Conservation (phyloP, 2,797 vertebrate species). For the Steatocranus sp. region DNA sequence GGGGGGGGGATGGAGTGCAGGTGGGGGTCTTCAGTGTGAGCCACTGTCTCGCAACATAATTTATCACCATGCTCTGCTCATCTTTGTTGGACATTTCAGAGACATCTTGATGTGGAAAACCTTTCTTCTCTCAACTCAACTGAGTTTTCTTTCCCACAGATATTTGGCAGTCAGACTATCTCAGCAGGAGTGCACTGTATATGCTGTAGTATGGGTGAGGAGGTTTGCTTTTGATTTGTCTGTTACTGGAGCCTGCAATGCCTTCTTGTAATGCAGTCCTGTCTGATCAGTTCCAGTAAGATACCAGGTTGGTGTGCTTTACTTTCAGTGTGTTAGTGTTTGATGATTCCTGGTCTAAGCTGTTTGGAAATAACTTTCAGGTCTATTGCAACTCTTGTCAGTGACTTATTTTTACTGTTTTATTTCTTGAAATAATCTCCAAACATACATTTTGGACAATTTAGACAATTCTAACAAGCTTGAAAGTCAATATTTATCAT, state of each 20-base stretch:
- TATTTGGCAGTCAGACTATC: background rate
- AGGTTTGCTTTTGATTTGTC: background rate
- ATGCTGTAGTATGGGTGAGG: background rate
- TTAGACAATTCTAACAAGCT: background rate
- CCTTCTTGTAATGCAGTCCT: background rate
- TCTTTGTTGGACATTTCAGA: background rate
- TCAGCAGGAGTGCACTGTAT: background rate
- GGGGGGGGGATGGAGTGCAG: background rate
- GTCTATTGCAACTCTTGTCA: background rate
- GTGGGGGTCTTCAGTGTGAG: background rate
- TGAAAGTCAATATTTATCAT: rapidly evolving
- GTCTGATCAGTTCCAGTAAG: background rate
- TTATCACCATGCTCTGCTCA: background rate
- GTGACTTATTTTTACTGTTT: background rate
- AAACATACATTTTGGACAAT: background rate
- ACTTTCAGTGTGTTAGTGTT: background rate
- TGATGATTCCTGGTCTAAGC: background rate
- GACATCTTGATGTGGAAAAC: constrained; percentile 13
- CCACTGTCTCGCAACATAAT: background rate
- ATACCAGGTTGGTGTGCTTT: background rate
- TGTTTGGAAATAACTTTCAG: background rate
- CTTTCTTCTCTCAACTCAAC: background rate
- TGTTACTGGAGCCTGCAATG: background rate
- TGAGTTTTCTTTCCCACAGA: constrained; percentile 24
- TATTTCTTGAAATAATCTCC: background rate